Evolutionary conservation across 2,888 invertebrate genomes (phyloP).

Genomic region (Xestobium rufovillosum): DNA sequence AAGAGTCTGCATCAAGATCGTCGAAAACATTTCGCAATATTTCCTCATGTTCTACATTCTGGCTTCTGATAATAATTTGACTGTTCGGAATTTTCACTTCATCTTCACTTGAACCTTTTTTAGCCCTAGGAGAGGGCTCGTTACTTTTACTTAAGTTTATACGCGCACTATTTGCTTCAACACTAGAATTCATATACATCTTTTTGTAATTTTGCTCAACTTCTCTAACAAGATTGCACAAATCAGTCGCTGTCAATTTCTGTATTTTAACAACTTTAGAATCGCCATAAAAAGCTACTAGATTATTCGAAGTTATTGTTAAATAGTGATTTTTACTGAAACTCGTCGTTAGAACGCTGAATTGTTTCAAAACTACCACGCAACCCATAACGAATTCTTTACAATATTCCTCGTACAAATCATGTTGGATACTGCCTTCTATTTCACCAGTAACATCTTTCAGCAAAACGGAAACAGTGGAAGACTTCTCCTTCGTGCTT

Average conservation of each 20-base stretch:
- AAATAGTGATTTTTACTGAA: conserved; percentile 29
- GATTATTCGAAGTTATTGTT: conserved; percentile 33
- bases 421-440: conserved; percentile 31
- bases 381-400: conserved; percentile 29
- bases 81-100: conserved; percentile 14
- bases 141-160: no score
- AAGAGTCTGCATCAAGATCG: conserved; percentile 29
- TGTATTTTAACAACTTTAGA: conserved; percentile 12
- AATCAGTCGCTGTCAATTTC: no score
- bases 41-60: conserved; percentile 23
- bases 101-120: conserved; percentile 12
- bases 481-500: conserved; percentile 24
- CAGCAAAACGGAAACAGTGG: conserved; percentile 28
- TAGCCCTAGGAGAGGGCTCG: no score
- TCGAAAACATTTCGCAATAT: conserved; percentile 28
- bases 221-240: conserved; percentile 7
- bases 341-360: conserved; percentile 30
- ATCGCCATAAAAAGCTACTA: conserved; percentile 31
- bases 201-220: conserved; percentile 2
- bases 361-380: conserved; percentile 32
- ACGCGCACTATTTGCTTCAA: no score
- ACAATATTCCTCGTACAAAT: conserved; percentile 31
- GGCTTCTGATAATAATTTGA: conserved; percentile 20
- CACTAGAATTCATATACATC: conserved; percentile 3
- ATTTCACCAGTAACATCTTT: conserved; percentile 36